Base-by-base conservation (phyloP, 2,888 invertebrate genomes). In the Eupithecia tripunctaria region DNA sequence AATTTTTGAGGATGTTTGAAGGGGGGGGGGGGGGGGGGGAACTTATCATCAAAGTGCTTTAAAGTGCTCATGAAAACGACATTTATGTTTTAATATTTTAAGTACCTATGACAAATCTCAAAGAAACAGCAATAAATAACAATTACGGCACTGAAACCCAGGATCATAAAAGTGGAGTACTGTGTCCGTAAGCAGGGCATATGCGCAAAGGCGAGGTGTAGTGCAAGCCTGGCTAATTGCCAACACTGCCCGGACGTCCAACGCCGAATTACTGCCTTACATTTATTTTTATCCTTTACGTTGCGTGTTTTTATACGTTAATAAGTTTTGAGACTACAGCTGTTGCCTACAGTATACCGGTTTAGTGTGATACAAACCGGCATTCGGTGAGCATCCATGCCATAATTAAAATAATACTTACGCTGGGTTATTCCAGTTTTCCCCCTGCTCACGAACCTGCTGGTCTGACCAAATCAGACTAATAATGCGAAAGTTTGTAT, bases 141-240 rank as follows among this genome's bases (percentile, higher is more conserved):
- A 70, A 71, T 68, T 51, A 74, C 65, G 68, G 59, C 27, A 51
- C 66, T 41, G 62, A 27, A 71, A 56, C 68, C 68, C 36, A n/a
- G 71, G 51, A 68, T 68, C 71, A 69, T 71, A 69, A 71, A 74
- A 71, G 68, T 64, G 69, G 60, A 62, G 47, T 65, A 59, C 56
- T 36, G 70, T 51, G 60, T 70, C 73, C 36, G 29, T 69, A 66
- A 72, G 73, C 70, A 71, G 67, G 56, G 63, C 63, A 63, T 36
- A 60, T 67, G 71, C 65, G 74, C 73, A 73, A 76, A 77, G 75
- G 76, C 67, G 73, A 72, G 75, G 74, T 82, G 82, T 83, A 83
- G 81, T 82, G 82, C 76, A 71, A 73, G 72, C 72, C 81, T 88
- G 88, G 88, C 85, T 80, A 81, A 81, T 82, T 78, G 88, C 88